A percentile compares a stretch with the other conserved stretches of the same genome.
Conservation (phyloP, 2,113 vertebrate genomes). For the Scortum barcoo region DNA sequence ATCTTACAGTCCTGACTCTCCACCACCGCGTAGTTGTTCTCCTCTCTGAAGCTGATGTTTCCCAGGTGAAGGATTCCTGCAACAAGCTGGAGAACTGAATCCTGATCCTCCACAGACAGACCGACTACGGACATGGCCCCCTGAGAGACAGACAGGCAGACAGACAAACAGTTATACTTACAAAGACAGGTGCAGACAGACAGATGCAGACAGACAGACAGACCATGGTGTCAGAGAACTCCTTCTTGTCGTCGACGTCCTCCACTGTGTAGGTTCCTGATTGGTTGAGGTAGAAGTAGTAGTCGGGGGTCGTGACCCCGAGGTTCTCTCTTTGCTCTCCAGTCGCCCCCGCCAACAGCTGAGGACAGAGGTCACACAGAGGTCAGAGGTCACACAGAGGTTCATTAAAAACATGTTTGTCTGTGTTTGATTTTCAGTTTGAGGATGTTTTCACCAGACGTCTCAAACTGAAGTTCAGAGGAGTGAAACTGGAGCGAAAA, state of each 20-base stretch:
- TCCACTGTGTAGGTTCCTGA: slow-evolving; percentile 87
- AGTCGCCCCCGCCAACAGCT: slow-evolving; percentile 83
- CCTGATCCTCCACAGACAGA: slow-evolving; percentile 82
- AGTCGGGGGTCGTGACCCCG: slow-evolving; percentile 86
- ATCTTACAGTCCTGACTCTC: slow-evolving; percentile 88
- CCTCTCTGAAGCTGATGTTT: slow-evolving; percentile 87
- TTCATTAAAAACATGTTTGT: neutral
- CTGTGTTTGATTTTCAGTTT: too few relatives aligned
- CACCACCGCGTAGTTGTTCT: slow-evolving; percentile 88
- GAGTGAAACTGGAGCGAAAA: too few relatives aligned
- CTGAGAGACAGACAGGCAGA: slow-evolving; percentile 64
- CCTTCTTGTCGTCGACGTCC: slow-evolving; percentile 85
- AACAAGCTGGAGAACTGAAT: slow-evolving; percentile 86
- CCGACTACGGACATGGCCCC: slow-evolving; percentile 87
- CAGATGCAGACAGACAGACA: neutral
- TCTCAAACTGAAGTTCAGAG: too few relatives aligned
- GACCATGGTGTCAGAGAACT: slow-evolving; percentile 87
- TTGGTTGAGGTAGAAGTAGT: slow-evolving; percentile 89
- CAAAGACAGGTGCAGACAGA: neutral
- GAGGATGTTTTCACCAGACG: too few relatives aligned
- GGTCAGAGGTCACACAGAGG: neutral
- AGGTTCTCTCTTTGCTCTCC: slow-evolving; percentile 85
- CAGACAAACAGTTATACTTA: neutral
- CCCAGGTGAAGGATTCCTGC: slow-evolving; percentile 88
- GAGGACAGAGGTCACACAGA: slow-evolving; percentile 41